Evolutionary conservation across 2,797 vertebrate species (phyloP).

Genomic region (Heteromormyrus szaboi): DNA sequence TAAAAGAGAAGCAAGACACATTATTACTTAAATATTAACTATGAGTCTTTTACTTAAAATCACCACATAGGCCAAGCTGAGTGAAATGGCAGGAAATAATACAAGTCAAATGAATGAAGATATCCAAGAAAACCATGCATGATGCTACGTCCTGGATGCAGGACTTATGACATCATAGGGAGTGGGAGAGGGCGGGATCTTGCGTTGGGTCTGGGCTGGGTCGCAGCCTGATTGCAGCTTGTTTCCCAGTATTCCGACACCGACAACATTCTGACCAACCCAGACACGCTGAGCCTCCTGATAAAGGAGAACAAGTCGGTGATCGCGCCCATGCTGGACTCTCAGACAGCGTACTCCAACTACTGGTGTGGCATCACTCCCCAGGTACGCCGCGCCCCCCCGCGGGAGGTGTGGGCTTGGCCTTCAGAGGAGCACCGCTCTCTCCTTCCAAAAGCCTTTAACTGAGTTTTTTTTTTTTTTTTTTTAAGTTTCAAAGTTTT

Average conservation of each 20-base stretch:
- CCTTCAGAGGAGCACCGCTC: not conserved
- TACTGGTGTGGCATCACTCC: slow-evolving; percentile 97
- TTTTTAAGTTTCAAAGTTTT: not conserved
- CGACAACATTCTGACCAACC: slow-evolving; percentile 88
- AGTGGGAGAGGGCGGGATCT: not conserved
- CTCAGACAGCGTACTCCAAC: slow-evolving; percentile 90
- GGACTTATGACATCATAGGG: not conserved
- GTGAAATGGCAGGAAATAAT: not conserved
- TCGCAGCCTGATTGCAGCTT: not conserved
- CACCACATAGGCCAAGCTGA: not conserved
- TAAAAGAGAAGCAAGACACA: not conserved
- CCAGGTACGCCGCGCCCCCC: slow-evolving; percentile 61
- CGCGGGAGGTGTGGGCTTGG: not conserved
- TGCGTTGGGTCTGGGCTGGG: not conserved
- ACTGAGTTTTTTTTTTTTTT: not conserved
- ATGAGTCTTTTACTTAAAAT: slow-evolving; percentile 1
- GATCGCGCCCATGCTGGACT: slow-evolving; percentile 88
- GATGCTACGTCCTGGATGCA: not conserved
- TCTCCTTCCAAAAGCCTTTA: not conserved
- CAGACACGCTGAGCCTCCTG: slow-evolving; percentile 74
- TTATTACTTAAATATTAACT: not conserved
- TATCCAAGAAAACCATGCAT: not conserved
- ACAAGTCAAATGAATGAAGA: not conserved
- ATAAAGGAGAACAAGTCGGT: slow-evolving; percentile 79
- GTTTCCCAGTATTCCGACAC: slow-evolving; percentile 75